Evolutionary conservation across 2,797 vertebrate species (phyloP).

Genomic region (Delichon dasypus): DNA sequence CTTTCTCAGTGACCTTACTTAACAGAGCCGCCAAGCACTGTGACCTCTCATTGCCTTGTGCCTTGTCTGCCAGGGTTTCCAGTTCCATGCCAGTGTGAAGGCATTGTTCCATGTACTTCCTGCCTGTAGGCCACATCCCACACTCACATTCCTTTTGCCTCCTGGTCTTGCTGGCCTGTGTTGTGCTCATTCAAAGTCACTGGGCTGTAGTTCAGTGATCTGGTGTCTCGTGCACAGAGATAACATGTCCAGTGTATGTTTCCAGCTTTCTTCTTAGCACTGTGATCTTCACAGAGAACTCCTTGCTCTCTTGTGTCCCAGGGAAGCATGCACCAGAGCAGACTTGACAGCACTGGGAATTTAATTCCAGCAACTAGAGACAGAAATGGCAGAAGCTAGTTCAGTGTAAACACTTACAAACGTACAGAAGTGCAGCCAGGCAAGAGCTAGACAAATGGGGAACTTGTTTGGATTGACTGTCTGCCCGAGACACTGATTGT

Average conservation of each 20-base stretch:
- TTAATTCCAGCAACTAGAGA: conserved; percentile 60
- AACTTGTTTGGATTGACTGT: conserved; percentile 70
- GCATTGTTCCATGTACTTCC: not conserved
- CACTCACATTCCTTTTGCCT: conserved; percentile 5
- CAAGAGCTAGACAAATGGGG: conserved; percentile 50
- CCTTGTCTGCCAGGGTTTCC: not conserved
- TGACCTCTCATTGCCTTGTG: not conserved
- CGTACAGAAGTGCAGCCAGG: conserved; percentile 62
- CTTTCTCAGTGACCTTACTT: not conserved
- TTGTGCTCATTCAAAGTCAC: not conserved
- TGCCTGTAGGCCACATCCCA: not conserved
- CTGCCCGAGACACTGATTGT: conserved; percentile 68
- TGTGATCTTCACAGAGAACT: not conserved
- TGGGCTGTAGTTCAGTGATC: conserved; percentile 36
- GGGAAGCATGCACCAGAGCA: conserved; percentile 42
- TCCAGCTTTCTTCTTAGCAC: conserved; percentile 42
- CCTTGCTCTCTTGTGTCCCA: not conserved
- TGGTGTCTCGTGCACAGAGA: conserved; percentile 14
- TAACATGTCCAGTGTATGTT: conserved; percentile 24
- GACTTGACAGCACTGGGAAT: conserved; percentile 60
- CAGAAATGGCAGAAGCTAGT: conserved; percentile 71
- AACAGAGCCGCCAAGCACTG: not conserved
- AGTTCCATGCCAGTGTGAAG: not conserved
- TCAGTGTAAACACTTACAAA: conserved; percentile 70
- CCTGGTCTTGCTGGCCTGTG: not conserved